Base-by-base conservation (phyloP, 1,140 invertebrate species). In the Pseudachorutes palmiensis region DNA sequence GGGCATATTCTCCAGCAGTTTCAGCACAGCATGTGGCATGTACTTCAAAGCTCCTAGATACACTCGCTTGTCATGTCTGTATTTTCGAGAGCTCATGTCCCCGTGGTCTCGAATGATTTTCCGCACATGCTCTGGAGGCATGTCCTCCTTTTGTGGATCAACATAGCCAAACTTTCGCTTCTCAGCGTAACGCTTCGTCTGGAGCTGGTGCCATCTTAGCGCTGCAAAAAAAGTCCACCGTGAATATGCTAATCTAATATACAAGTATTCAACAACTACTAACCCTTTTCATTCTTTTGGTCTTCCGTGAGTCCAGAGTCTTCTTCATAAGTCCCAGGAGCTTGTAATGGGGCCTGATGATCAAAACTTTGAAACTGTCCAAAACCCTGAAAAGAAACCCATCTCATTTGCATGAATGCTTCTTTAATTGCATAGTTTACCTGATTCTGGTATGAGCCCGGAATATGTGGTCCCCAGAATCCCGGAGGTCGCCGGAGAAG, bases 101-200 rank as follows among this genome's bases (percentile, higher is more conserved):
- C 97, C 97, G 81, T 99, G 97, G 81, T 99, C 97, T 61, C 95
- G 85, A 61, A 99, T 98, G 74, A 99, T 98, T 82, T 99, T 99
- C 32, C 97, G 82, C 62, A 99, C 94, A 80, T 98, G 96, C 77
- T 99, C 97, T 0, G 97, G 94, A 29, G 97, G 97, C 95, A 99
- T 98, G 71, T 99, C 95, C 79, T 98, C 97, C 79, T 99, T 99
- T 76, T 98, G 96, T 0, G 94, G 92, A 81, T 99, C 97, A 1
- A 98, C 90, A 81, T 98, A 98, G 2, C 97, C 97, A 80, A 98
- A 97, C 77, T 99, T 99, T 60, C 95, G 81, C 77, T 99, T 99
- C 74, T 99, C 96, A 0, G 94, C 88, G 80, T 98, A 99, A 48
- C 96, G 84, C 79, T 99, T 99, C 29, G 92, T 91, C 79, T 99